A percentile compares a stretch with the other conserved stretches of the same genome.
phyloP scores from a whole-genome alignment of 2,797 vertebrate genomes.

The Tenualosa ilisha region DNA sequence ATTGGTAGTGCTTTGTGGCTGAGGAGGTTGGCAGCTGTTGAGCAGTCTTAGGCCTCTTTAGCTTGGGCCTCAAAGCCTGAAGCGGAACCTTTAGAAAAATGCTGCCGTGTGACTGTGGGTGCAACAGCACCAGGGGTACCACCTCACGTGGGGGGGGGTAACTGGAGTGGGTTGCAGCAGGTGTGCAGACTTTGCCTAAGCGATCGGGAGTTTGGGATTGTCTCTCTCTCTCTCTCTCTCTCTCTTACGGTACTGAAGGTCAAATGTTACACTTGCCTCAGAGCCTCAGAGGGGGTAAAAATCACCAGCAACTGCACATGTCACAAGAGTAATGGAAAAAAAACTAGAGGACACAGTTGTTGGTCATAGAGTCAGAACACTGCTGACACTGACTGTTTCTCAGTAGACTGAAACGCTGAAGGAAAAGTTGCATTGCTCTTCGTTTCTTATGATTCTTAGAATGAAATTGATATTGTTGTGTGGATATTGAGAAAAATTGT shows the following conservation, averaged over 20 bases:
- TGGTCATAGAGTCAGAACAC: background rate
- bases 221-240: constrained; percentile 31
- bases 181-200: background rate
- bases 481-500: too few species aligned
- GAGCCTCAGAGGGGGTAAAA: constrained; percentile 25
- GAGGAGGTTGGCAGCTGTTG: background rate
- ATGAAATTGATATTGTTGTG: too few species aligned
- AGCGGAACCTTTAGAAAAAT: background rate
- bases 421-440: background rate
- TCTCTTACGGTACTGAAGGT: constrained; percentile 48
- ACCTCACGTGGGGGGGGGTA: background rate
- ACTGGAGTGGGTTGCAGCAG: background rate
- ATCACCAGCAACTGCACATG: constrained; percentile 38
- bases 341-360: background rate
- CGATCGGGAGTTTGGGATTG: constrained; percentile 20
- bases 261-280: constrained; percentile 36
- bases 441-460: background rate
- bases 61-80: too few species aligned
- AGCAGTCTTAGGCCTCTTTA: background rate
- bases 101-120: background rate
- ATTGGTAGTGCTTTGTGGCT: background rate
- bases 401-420: background rate
- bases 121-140: background rate
- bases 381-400: background rate
- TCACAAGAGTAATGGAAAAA: background rate